phyloP scores from a whole-genome alignment of 1,140 invertebrate genomes.

The Pseudomyrmex dendroicus region DNA sequence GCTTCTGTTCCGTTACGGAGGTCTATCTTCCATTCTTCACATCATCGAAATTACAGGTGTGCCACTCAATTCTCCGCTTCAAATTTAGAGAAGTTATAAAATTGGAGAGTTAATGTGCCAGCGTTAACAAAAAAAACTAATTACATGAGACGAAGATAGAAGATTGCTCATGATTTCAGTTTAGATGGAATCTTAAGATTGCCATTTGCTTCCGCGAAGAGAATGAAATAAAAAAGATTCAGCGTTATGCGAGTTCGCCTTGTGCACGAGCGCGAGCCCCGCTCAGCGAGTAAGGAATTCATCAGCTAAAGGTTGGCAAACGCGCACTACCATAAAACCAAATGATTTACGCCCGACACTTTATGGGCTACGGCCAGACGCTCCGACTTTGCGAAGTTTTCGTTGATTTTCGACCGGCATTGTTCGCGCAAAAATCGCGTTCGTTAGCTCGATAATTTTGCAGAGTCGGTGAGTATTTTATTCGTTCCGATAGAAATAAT shows the following conservation, averaged over 20 bases:
- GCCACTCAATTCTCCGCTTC: not conserved
- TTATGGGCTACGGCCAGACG: conserved; percentile 83
- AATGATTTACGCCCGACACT: conserved; percentile 85
- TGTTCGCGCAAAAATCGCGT: conserved; percentile 10
- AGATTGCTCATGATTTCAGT: conserved; percentile 15
- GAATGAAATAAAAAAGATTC: conserved; percentile 56
- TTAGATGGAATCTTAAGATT: not conserved
- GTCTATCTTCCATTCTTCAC: not conserved
- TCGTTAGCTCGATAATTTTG: conserved; percentile 23
- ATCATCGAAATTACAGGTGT: conserved; percentile 1
- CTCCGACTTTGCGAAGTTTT: conserved; percentile 83
- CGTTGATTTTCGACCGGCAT: conserved; percentile 79
- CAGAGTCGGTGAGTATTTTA: not conserved
- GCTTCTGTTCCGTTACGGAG: not conserved
- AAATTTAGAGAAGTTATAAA: not conserved
- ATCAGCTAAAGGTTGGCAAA: conserved; percentile 85
- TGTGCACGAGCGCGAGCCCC: conserved; percentile 62
- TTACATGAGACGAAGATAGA: not conserved
- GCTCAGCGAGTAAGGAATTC: conserved; percentile 82
- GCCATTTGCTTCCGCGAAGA: conserved; percentile 61
- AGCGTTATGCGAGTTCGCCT: conserved; percentile 46
- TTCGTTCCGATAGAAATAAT: not conserved
- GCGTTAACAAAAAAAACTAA: not conserved
- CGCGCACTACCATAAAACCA: conserved; percentile 84
- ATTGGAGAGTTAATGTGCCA: not conserved